These are phyloP conservation scores for Ctenopoma kingsleyae DNA, from an alignment of 2,797 vertebrate species.

Conservation along the genomic window DNA sequence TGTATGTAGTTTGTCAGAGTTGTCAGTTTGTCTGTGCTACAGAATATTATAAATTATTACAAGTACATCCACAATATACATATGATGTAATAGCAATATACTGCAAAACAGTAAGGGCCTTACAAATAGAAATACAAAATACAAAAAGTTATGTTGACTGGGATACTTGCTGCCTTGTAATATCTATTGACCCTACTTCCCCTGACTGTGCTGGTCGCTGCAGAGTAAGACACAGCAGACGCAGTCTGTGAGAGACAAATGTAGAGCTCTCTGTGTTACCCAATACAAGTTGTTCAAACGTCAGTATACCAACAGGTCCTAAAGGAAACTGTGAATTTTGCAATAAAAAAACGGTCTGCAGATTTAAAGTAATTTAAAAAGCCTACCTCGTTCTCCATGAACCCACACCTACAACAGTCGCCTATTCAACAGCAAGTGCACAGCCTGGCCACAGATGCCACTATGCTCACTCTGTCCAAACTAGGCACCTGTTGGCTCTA, in stretches of 20 bases:
- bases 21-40: not conserved
- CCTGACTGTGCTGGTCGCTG: not conserved
- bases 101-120: not conserved
- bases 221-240: conserved; percentile 18
- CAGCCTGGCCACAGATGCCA: conserved; percentile 32
- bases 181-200: conserved; percentile 35
- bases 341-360: not conserved
- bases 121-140: not conserved
- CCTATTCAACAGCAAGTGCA: conserved; percentile 15
- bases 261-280: conserved; percentile 17
- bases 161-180: not conserved
- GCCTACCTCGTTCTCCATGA: conserved; percentile 87
- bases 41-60: conserved; percentile 3
- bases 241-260: conserved; percentile 1
- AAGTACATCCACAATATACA: not conserved
- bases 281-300: conserved; percentile 29
- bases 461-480: conserved; percentile 23
- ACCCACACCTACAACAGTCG: conserved; percentile 6
- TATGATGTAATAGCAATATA: not conserved
- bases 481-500: conserved; percentile 57
- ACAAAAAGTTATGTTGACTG: conserved; percentile 16
- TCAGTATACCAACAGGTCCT: conserved; percentile 25
- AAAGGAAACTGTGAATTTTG: conserved; percentile 23
- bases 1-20: not conserved
- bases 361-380: conserved; percentile 2